Evolutionary conservation across 1,140 invertebrate species (phyloP).

Genomic region (Wasmannia auropunctata): DNA sequence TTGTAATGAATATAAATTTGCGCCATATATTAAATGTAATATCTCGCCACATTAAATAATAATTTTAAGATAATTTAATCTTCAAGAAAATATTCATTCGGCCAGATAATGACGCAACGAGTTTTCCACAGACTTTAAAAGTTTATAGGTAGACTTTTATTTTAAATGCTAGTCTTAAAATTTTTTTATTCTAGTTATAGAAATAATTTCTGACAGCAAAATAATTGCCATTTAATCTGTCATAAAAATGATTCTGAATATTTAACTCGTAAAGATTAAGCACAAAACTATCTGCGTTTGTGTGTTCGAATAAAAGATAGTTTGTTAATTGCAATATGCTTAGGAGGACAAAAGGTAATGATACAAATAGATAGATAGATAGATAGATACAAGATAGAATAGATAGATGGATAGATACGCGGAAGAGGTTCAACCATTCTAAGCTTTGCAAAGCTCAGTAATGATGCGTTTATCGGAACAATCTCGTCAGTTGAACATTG

Average conservation of each 20-base stretch:
- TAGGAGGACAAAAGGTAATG: neutral
- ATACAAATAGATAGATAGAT: slow-evolving; percentile 14
- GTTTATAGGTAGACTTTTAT: neutral
- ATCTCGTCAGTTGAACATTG: slow-evolving; percentile 54
- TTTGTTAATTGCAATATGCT: neutral
- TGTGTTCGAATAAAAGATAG: neutral
- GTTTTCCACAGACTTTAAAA: neutral
- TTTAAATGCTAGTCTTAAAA: neutral
- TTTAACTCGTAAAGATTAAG: neutral
- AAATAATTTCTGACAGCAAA: neutral
- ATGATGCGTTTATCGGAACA: slow-evolving; percentile 46
- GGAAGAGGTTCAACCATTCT: neutral
- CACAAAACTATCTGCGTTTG: neutral
- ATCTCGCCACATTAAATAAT: too few relatives aligned
- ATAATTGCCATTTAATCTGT: neutral
- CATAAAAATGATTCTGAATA: neutral
- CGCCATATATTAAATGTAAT: neutral
- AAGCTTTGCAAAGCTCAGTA: slow-evolving; percentile 18
- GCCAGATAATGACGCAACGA: neutral
- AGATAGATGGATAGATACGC: slow-evolving; percentile 2
- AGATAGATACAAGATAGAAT: neutral
- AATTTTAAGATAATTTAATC: neutral
- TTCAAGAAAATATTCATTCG: slow-evolving; percentile 5
- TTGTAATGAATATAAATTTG: neutral
- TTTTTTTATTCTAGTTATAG: neutral